phyloP scores from a whole-genome alignment of 2,888 invertebrate species.

The Hemaris fuciformis region DNA sequence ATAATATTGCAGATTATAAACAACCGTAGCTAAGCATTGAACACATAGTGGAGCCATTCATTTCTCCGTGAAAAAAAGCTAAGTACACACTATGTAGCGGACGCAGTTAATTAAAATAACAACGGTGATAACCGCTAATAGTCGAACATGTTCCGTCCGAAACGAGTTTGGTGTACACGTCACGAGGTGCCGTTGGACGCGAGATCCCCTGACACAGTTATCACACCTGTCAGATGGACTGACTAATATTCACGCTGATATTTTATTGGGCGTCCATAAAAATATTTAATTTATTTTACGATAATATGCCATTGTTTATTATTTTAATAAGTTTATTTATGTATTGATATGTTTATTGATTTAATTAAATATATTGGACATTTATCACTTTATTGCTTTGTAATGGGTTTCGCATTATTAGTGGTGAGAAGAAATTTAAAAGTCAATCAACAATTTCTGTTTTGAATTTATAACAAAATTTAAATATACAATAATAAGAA shows the following conservation, averaged over 20 bases:
- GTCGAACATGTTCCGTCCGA: neutral
- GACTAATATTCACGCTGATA: too few species aligned
- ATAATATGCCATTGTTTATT: too few species aligned
- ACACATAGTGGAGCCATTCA: neutral
- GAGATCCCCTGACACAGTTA: constrained; percentile 30
- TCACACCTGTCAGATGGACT: constrained; percentile 6
- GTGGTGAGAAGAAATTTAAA: too few species aligned
- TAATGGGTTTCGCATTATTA: too few species aligned
- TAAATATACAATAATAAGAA: too few species aligned
- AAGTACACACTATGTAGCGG: neutral
- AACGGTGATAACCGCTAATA: constrained; percentile 7
- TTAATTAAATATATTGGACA: neutral
- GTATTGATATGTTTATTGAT: neutral
- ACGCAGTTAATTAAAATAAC: constrained; percentile 12
- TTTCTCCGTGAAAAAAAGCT: neutral
- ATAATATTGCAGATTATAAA: too few species aligned
- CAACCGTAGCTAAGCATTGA: neutral
- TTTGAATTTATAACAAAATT: too few species aligned
- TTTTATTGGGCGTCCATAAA: neutral
- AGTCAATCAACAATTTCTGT: too few species aligned
- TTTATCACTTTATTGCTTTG: neutral
- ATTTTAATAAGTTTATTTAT: neutral
- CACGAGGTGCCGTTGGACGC: constrained; percentile 27
- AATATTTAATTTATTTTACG: too few species aligned
- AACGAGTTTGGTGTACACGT: constrained; percentile 18